Conservation (phyloP, 2,888 invertebrate genomes). For the Latrodectus hesperus region DNA sequence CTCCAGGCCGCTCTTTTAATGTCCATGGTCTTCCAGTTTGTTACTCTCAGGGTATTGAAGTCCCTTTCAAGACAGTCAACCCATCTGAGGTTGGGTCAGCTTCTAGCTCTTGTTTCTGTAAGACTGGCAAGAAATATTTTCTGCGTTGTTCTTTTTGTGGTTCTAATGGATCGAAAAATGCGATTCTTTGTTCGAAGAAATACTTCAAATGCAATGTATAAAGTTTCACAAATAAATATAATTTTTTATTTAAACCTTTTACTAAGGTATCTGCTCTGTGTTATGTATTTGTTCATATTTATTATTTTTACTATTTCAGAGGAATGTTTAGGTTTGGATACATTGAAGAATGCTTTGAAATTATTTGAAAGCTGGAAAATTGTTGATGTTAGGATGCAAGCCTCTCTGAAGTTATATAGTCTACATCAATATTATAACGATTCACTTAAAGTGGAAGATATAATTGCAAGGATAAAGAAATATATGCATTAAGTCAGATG, state of each 20-base stretch:
- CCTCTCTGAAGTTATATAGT: conserved; percentile 48
- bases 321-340: conserved; percentile 90
- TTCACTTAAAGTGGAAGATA: conserved; percentile 50
- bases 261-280: no score
- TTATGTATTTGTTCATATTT: no score
- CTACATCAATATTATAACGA: conserved; percentile 56
- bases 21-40: no score
- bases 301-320: conserved; percentile 78
- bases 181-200: background rate
- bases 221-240: no score
- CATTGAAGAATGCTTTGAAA: conserved; percentile 88
- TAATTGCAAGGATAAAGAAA: conserved; percentile 61
- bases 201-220: background rate
- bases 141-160: background rate
- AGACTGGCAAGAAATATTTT: no score
- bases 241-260: no score
- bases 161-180: background rate
- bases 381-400: conserved; percentile 78
- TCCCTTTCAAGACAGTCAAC: no score
- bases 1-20: no score
- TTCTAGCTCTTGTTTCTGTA: no score
- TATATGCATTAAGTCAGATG: conserved; percentile 71
- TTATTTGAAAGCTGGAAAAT: conserved; percentile 88
- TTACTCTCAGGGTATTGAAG: no score
- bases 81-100: no score